Evolutionary conservation across 2,797 vertebrate genomes (phyloP).

Genomic region (Ctenosaura bakeri): DNA sequence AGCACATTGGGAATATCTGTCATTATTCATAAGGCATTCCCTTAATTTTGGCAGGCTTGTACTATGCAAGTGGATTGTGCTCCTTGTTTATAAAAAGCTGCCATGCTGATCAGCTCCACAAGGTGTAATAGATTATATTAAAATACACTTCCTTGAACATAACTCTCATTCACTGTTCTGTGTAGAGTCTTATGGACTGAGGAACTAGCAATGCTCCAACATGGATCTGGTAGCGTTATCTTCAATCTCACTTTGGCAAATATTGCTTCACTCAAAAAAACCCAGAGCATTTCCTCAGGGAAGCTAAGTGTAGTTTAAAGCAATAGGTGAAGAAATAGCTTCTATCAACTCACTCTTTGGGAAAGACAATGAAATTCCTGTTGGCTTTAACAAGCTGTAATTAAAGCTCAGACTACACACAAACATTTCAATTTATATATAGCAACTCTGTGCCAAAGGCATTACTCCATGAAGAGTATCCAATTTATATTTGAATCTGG

Average conservation of each 20-base stretch:
- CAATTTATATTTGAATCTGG: not conserved
- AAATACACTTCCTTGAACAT: not conserved
- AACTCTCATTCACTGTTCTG: not conserved
- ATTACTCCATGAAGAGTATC: not conserved
- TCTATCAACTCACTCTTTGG: not conserved
- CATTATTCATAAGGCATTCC: not conserved
- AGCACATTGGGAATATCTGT: not conserved
- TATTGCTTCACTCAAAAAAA: not conserved
- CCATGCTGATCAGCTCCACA: not conserved
- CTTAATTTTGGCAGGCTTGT: constrained; percentile 5
- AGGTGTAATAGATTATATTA: not conserved
- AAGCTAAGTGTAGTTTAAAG: not conserved
- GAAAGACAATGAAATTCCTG: not conserved
- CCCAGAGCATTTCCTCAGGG: not conserved
- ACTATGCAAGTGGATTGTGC: not conserved
- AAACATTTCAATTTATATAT: not conserved
- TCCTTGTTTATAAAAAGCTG: not conserved
- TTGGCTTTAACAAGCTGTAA: not conserved
- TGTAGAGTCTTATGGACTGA: not conserved
- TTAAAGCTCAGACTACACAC: not conserved
- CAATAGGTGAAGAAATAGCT: not conserved
- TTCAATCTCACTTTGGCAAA: not conserved
- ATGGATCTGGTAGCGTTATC: not conserved
- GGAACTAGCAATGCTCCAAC: not conserved
- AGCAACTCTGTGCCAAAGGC: not conserved